Evolutionary conservation across 92 coral and sea anemone species (phyloP).

Genomic region (Actinostola sp.): DNA sequence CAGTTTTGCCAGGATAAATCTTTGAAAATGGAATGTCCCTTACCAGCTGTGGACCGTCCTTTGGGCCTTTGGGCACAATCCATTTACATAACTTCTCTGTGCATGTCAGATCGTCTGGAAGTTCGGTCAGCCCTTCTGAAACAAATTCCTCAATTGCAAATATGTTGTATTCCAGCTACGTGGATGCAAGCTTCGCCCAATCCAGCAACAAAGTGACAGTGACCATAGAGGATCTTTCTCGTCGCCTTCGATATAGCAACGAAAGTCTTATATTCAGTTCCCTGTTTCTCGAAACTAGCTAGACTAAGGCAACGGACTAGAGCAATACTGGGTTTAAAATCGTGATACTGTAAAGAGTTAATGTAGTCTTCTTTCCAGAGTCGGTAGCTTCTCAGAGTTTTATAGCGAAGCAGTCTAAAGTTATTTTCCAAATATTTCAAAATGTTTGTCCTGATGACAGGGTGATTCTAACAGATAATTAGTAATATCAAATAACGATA

Average conservation of each 20-base stretch:
- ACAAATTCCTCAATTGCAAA: conserved; percentile 49
- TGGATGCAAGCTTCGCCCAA: conserved; percentile 35
- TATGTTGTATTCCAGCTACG: conserved; percentile 19
- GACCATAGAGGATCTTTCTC: conserved; percentile 29
- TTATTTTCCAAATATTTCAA: conserved; percentile 34
- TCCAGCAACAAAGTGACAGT: conserved; percentile 44
- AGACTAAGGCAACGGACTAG: conserved; percentile 19
- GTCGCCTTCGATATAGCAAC: conserved; percentile 35
- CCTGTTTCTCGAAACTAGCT: conserved; percentile 32
- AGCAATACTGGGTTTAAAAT: conserved; percentile 9
- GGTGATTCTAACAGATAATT: conserved; percentile 18
- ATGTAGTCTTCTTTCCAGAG: conserved; percentile 42
- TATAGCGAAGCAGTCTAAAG: conserved; percentile 29
- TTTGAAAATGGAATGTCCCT: conserved; percentile 27
- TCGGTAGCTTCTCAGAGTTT: conserved; percentile 33
- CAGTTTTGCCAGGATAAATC: conserved; percentile 15
- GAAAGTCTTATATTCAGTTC: conserved; percentile 33
- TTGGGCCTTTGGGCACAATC: conserved; percentile 30
- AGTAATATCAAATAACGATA: conserved; percentile 8
- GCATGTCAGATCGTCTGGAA: conserved; percentile 36
- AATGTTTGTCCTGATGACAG: conserved; percentile 20
- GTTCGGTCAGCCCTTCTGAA: conserved; percentile 37
- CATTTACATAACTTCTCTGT: conserved; percentile 40
- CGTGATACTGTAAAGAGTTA: conserved; percentile 10
- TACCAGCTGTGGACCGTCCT: conserved; percentile 14